phyloP scores from a whole-genome alignment of 2,888 invertebrate genomes.

The Stenurella melanura region DNA sequence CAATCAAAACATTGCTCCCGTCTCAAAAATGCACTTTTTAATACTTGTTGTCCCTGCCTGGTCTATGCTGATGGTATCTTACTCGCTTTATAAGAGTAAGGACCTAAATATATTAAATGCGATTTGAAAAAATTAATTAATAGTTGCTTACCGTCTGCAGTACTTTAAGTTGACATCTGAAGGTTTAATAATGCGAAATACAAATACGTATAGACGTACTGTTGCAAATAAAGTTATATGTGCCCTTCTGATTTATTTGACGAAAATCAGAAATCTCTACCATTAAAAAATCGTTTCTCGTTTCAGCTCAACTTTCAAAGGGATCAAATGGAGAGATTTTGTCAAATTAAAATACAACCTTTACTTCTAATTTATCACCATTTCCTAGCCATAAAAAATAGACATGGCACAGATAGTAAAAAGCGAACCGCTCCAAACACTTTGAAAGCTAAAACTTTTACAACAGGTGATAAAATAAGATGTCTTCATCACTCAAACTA shows the following conservation, averaged over 20 bases:
- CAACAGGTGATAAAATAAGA: slow-evolving; percentile 30
- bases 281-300: neutral
- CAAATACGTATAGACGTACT: no score
- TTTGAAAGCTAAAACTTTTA: slow-evolving; percentile 25
- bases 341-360: slow-evolving; percentile 19
- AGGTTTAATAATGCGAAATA: neutral
- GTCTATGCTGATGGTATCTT: no score
- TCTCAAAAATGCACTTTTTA: no score
- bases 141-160: no score
- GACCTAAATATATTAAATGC: no score
- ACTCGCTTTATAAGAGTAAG: no score
- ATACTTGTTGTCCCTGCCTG: no score
- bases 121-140: no score
- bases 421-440: slow-evolving; percentile 26
- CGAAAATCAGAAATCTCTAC: neutral
- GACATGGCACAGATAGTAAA: slow-evolving; percentile 21
- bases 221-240: neutral
- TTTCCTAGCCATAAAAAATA: slow-evolving; percentile 13
- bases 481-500: slow-evolving; percentile 24
- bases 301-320: neutral
- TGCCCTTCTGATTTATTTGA: neutral
- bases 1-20: no score
- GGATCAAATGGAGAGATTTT: slow-evolving; percentile 11
- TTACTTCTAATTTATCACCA: slow-evolving; percentile 23
- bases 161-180: no score